Percentiles rank a stretch among this genome's conserved stretches.
These are phyloP conservation scores for Mythimna impura DNA, from an alignment of 2,888 invertebrate genomes.

Conservation along the genomic window DNA sequence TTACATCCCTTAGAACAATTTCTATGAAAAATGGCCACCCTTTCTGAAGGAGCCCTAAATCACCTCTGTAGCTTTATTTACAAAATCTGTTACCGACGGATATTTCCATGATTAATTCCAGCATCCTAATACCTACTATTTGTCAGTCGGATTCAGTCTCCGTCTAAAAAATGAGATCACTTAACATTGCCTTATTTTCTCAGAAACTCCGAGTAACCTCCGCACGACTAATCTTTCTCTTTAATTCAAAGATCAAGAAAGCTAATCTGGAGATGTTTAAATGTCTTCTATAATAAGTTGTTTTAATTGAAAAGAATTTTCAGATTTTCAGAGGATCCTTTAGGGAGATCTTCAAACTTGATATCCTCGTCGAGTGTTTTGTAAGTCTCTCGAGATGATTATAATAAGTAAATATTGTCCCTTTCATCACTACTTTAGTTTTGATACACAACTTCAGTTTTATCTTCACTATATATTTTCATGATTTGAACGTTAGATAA, in stretches of 20 bases:
- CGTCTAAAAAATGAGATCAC: slow-evolving; percentile 45
- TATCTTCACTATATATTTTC: neutral
- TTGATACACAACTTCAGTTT: neutral
- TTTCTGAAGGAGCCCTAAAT: neutral
- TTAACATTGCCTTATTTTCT: slow-evolving; percentile 47
- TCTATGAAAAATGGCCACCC: neutral
- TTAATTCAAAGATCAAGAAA: slow-evolving; percentile 61
- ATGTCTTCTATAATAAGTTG: slow-evolving; percentile 39
- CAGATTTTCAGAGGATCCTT: slow-evolving; percentile 1
- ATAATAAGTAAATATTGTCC: neutral
- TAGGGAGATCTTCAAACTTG: slow-evolving; percentile 3
- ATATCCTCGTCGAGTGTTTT: neutral
- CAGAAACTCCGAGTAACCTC: slow-evolving; percentile 12
- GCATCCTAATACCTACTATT: slow-evolving; percentile 36
- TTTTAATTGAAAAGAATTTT: slow-evolving; percentile 47
- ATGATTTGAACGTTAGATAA: neutral
- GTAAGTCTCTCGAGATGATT: neutral
- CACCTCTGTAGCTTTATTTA: slow-evolving; percentile 10
- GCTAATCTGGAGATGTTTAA: slow-evolving; percentile 47
- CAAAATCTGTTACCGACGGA: slow-evolving; percentile 12
- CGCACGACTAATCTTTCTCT: slow-evolving; percentile 37
- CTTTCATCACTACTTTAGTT: neutral
- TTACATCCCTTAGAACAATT: neutral
- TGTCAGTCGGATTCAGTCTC: slow-evolving; percentile 10
- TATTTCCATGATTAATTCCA: slow-evolving; percentile 41